Evolutionary conservation across 23 tunicate species (phyloP), one percentile per base, ranked within the genome.

Genomic region (Trididemnum miniatum): DNA sequence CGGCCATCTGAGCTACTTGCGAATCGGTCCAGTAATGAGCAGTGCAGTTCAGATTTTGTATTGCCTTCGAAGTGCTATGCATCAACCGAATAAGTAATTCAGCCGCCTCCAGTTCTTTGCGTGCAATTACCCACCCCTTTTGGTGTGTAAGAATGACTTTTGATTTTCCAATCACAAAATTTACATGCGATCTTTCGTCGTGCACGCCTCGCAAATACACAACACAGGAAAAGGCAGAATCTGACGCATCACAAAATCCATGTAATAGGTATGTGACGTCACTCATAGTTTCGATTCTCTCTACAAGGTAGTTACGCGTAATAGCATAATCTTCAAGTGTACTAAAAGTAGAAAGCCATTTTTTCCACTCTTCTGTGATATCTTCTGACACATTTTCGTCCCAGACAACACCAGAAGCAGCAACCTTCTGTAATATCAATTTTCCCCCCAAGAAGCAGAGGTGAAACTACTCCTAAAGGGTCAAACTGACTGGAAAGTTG

Each of bases 241-340:
- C 38, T 2, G 79, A 73, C 1, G 79, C 59, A 30, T 73, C 79
- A 30, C 79, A 37, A 39, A 73, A 73, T 22, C 79, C 79, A 40
- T 73, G 57, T 30, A 73, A 73, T 29, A 37, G 79, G 24, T 73
- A 39, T 20, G 29, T 15, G 22, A 39, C 79, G 18, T 15, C 59
- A 27, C 20, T 59, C 27, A 1, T 39, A 15, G 59, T 2, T 40
- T 27, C 12, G 28, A 2, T 31, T 15, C 28, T 59, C 9, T 37
- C 25, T 40, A 7, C 57, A 39, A 73, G 38, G 59, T 24, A 73
- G 4, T 27, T 2, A 20, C 79, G 2, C 25, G 79, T 57, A 22
- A 73, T 22, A 57, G 57, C 5, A 73, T 37, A 69, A 31, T 69
- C 75, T 28, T 31, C 31, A 5, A 31, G n/a, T 18, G 4, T 32